Conservation (phyloP, 2,113 vertebrate species). For the Chionis minor region DNA sequence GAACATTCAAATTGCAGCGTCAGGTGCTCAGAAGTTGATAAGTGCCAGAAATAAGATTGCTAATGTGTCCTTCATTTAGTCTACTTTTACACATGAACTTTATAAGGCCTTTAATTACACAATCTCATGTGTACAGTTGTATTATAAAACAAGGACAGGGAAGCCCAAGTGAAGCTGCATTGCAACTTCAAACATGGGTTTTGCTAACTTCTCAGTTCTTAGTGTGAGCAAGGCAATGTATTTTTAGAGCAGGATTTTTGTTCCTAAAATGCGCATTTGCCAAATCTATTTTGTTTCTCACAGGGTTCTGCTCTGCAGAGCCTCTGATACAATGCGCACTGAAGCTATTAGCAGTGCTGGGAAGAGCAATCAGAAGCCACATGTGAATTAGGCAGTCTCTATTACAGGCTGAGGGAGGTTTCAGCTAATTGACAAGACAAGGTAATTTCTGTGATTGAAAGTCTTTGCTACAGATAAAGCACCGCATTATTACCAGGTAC, state of each 20-base stretch:
- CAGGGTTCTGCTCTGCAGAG: neutral
- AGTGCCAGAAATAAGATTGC: neutral
- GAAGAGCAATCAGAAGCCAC: conserved; percentile 8
- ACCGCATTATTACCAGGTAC: neutral
- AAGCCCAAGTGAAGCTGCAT: neutral
- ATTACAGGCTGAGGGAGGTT: neutral
- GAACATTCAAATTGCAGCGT: neutral
- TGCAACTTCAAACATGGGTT: neutral
- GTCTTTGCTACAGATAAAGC: conserved; percentile 13
- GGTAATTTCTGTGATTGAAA: conserved; percentile 35
- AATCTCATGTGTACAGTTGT: neutral
- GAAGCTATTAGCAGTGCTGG: neutral
- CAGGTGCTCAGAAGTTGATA: neutral
- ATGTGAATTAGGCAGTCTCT: neutral
- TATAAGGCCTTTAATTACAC: conserved; percentile 5
- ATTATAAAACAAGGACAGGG: neutral
- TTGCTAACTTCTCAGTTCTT: neutral
- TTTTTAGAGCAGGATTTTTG: neutral
- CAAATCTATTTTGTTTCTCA: neutral
- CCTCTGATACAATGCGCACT: neutral
- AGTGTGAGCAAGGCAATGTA: neutral
- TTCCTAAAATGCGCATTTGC: neutral
- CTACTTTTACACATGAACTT: neutral
- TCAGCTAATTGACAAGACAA: conserved; percentile 27
- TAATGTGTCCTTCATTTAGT: neutral